Evolutionary conservation across 2,113 vertebrate species (phyloP).

Genomic region (Chrysemys picta): DNA sequence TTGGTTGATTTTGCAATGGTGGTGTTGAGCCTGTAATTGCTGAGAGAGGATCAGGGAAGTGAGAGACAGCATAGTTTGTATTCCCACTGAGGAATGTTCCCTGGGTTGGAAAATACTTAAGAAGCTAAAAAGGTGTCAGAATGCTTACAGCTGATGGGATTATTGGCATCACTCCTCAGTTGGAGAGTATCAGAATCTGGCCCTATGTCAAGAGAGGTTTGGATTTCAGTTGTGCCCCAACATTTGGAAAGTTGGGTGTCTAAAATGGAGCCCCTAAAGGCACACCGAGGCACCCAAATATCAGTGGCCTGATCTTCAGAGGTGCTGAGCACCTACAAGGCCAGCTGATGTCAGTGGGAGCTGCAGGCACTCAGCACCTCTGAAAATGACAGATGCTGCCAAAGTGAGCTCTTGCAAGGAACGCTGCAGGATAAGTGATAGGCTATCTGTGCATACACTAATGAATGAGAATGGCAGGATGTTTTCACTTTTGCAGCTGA

Average conservation of each 20-base stretch:
- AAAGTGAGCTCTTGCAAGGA: background rate
- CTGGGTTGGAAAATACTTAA: slow-evolving; percentile 41
- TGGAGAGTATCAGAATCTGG: slow-evolving; percentile 49
- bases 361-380: background rate
- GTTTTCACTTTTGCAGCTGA: background rate
- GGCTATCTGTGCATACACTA: background rate
- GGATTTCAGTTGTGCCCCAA: slow-evolving; percentile 59
- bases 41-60: background rate
- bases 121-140: slow-evolving; percentile 60
- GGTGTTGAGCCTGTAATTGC: slow-evolving; percentile 20
- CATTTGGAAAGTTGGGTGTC: slow-evolving; percentile 24
- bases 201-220: slow-evolving; percentile 36
- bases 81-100: slow-evolving; percentile 17
- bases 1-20: background rate
- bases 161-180: slow-evolving; percentile 48
- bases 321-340: rapidly evolving
- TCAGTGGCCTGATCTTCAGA: background rate
- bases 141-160: slow-evolving; percentile 48
- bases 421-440: background rate
- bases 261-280: background rate
- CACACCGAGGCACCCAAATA: background rate
- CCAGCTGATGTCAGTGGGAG: background rate
- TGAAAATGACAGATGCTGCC: background rate
- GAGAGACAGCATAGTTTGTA: slow-evolving; percentile 46
- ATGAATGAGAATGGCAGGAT: background rate